Conservation (phyloP, 2,113 vertebrate species). For the Anser cygnoides region DNA sequence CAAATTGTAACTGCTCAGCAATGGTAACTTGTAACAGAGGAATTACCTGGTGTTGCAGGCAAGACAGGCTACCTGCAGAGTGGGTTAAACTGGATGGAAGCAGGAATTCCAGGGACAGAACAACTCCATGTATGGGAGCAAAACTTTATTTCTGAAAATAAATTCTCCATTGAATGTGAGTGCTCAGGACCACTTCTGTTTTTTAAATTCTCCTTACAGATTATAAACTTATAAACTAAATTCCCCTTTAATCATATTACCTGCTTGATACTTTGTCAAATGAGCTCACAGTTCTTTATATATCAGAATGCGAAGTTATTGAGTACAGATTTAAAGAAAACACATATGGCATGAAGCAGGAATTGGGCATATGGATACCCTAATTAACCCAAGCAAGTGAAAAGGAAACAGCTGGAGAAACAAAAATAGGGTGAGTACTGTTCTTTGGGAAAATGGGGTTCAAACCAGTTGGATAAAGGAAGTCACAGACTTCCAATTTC, state of each 20-base stretch:
- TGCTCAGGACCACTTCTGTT: not conserved
- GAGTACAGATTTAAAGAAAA: conserved; percentile 35
- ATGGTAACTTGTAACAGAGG: not conserved
- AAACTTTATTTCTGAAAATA: not conserved
- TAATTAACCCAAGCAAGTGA: conserved; percentile 42
- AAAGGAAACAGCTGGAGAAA: conserved; percentile 54
- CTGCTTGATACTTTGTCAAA: not conserved
- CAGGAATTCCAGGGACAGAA: not conserved
- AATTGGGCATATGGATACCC: conserved; percentile 38
- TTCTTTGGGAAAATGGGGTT: not conserved
- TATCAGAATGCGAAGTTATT: not conserved
- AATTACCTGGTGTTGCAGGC: not conserved
- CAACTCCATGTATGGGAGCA: not conserved
- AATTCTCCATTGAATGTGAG: not conserved
- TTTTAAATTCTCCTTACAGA: not conserved
- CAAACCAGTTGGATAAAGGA: not conserved
- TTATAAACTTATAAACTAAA: not conserved
- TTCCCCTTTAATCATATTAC: not conserved
- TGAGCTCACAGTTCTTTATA: conserved; percentile 36
- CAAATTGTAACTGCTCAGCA: not conserved
- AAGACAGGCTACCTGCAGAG: not conserved
- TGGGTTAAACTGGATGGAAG: not conserved
- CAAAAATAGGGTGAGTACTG: conserved; percentile 1
- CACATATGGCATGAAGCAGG: conserved; percentile 16
- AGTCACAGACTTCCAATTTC: not conserved